Evolutionary conservation across 2,888 invertebrate genomes (phyloP), one percentile per base, ranked within the genome.

Genomic region (Calameuta pallipes): DNA sequence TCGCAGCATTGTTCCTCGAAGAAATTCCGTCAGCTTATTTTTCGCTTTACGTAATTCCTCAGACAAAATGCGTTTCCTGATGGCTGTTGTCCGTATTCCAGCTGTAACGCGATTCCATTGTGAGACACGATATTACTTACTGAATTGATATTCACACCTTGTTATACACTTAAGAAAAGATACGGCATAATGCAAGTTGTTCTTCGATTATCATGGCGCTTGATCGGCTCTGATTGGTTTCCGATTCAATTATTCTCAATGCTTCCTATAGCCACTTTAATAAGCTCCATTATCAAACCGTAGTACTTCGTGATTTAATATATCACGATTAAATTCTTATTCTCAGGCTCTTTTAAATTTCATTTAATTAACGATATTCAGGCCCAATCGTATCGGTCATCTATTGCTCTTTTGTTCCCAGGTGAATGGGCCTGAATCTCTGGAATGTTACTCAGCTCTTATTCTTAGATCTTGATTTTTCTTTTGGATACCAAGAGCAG

Each of bases 1-100:
- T 56, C 23, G 76, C 77, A 41, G 80, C 71, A 85, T 85, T 85
- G 85, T 85, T 83, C 80, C 78, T 31, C 78, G 79, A 81, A 80
- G 80, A 79, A 80, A 80, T 74, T 76, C 82, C 80, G 81, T 79
- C 76, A 31, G 56, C 30, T 74, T 69, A 69, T 76, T 79, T 33
- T 37, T 73, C 73, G 69, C 78, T 80, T 85, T 85, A 79, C 81
- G 78, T 80, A 85, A 85, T 37, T 30, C 76, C 70, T 75, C 35
- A 80, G 77, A 41, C 34, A 78, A 71, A 71, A 71, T 31, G 31
- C 71, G 71, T 31, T 31, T 13, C 23, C 71, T 3, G 13, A 12
- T 56, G 56, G 9, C 23, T 23, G 56, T 56, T 56, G 23, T 56
- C 56, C 23, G 31, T 71, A 4, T 31, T 4, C 34, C 12, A 34